Evolutionary conservation across 2,113 vertebrate genomes (phyloP).

Genomic region (Notarius lentiginosus): DNA sequence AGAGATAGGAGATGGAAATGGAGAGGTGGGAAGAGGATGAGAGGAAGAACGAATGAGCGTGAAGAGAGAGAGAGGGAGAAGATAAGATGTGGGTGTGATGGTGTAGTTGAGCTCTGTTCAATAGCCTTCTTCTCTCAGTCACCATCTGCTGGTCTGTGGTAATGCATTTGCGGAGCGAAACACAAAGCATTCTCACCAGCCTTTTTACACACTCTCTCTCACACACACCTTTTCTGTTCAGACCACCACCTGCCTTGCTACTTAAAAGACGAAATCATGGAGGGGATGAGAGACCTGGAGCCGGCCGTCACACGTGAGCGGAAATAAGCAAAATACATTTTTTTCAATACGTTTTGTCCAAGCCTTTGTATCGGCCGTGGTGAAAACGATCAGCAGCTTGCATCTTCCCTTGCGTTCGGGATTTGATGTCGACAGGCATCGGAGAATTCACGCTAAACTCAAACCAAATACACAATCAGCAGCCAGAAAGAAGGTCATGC

Average conservation of each 20-base stretch:
- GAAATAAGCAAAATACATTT: background rate
- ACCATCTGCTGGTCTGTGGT: constrained; percentile 72
- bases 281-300: background rate
- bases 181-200: constrained; percentile 66
- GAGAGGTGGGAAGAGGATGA: constrained; percentile 14
- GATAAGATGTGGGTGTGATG: constrained; percentile 63
- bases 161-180: constrained; percentile 61
- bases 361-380: background rate
- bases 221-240: constrained; percentile 19
- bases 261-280: constrained; percentile 28
- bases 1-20: constrained; percentile 18
- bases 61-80: constrained; percentile 42
- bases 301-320: constrained; percentile 1
- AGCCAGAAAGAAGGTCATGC: background rate
- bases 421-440: constrained; percentile 14
- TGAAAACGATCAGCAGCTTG: constrained; percentile 33
- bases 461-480: constrained; percentile 1
- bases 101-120: constrained; percentile 57
- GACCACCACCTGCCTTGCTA: constrained; percentile 42
- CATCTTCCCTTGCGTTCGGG: background rate
- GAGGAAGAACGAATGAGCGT: constrained; percentile 11
- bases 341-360: background rate
- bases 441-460: constrained; percentile 17
- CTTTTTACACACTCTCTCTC: constrained; percentile 35
- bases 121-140: constrained; percentile 55